Base-by-base conservation (phyloP, 2,888 invertebrate species). In the Xylocampa areola region DNA sequence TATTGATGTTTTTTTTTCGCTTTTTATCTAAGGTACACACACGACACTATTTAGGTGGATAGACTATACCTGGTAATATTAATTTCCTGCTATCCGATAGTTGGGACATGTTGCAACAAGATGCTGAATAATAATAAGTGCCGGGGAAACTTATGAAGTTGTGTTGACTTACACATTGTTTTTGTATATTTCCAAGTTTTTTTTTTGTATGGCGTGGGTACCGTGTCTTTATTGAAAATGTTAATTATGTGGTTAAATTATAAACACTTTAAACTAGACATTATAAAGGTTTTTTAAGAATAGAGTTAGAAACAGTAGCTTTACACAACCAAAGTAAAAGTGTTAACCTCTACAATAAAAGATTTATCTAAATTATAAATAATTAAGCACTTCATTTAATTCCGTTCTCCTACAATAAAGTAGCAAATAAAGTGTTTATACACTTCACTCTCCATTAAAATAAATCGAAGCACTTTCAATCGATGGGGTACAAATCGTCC, bases 401-500 rank as follows among this genome's bases (percentile, higher is more conserved):
- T 57, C 44, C 25, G 36, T 45, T 27, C 48, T 49, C 40, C 39
- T 21, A 17, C 48, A 50, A 47, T 50, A 59, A 50, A 59, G 29
- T 35, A 59, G 47, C 40, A 44, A 53, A 59, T 65, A 58, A 62
- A 68, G 44, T 76, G 60, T 76, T 76, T 68, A 60, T 60, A 68
- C 55, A 63, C 50, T 73, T 48, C 41, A 64, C 21, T 69, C 37
- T 69, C 66, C 70, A 76, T 73, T 69, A 70, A 75, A 77, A 70
- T 72, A 73, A 70, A 73, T 66, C 67, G 63, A 60, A 59, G 58
- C 53, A 59, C 63, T 66, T 60, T 61, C 63, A 63, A 72, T 74
- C 65, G 61, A 68, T 66, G 62, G 77, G 69, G 74, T 74, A 73
- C 69, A 69, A 74, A 74, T 74, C 58, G 73, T 69, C 66, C 76